Percentiles rank a stretch among this genome's conserved stretches.
These are phyloP conservation scores for Ennomos quercinarius DNA, from an alignment of 2,888 invertebrate genomes.

Conservation along the genomic window DNA sequence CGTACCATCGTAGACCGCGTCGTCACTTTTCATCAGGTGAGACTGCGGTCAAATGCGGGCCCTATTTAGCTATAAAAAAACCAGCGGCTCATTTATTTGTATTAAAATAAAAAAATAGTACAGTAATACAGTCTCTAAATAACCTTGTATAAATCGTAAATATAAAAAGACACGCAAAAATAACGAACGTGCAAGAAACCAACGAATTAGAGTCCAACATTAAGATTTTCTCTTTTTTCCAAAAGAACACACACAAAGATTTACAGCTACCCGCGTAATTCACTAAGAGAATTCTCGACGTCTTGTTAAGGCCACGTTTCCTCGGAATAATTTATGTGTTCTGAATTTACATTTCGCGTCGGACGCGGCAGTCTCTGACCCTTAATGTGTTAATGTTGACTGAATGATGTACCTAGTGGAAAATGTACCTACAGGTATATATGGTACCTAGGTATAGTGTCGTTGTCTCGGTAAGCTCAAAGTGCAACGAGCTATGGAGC, in stretches of 20 bases:
- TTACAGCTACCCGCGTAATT: conserved; percentile 38
- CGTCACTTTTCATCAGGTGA: too few relatives aligned
- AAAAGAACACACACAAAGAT: conserved; percentile 41
- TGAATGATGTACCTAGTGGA: conserved; percentile 13
- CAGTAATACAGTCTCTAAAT: too few relatives aligned
- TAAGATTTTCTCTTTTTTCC: conserved; percentile 31
- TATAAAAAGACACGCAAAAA: neutral
- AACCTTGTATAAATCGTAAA: too few relatives aligned
- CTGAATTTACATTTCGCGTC: conserved; percentile 37
- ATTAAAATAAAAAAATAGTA: too few relatives aligned
- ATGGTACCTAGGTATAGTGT: conserved; percentile 2
- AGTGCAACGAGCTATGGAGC: too few relatives aligned
- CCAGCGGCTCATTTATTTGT: too few relatives aligned
- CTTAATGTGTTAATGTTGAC: conserved; percentile 31
- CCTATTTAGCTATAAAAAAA: too few relatives aligned
- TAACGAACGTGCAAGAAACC: conserved; percentile 9
- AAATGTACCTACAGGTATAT: too few relatives aligned
- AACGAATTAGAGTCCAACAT: conserved; percentile 2
- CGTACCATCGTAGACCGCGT: too few relatives aligned
- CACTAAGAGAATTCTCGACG: conserved; percentile 40
- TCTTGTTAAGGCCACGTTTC: conserved; percentile 40
- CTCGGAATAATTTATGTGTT: conserved; percentile 35
- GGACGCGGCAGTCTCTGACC: conserved; percentile 20
- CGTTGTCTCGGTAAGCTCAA: too few relatives aligned
- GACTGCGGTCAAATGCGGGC: too few relatives aligned